Evolutionary conservation across 1,140 invertebrate genomes (phyloP), one percentile per base, ranked within the genome.

Genomic region (Aphis craccivora): DNA sequence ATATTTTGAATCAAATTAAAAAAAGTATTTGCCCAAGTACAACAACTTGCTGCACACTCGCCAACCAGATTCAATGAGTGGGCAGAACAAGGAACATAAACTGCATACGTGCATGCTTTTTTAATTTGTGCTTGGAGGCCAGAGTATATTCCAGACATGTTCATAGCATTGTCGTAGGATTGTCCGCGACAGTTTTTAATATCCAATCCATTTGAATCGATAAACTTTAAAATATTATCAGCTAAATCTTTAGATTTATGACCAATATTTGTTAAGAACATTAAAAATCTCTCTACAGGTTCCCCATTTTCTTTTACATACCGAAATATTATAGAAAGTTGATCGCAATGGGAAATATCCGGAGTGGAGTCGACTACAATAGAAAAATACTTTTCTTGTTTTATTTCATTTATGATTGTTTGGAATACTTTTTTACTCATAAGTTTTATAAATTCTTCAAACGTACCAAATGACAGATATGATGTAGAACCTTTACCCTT

Each of bases 301-400:
- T 55, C n/a, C n/a, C 89, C 94, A 88, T 88, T 92, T 87, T 86
- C 37, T 88, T 81, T 88, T 53, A 93, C 93, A 43, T 87, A 93
- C 35, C 92, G 86, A 48, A 94, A 18, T 51, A 90, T 83, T 9
- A 93, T 48, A 35, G 87, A 51, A 55, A 93, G 91, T 51, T 93
- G 94, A 84, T 94, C 91, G 18, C 35, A 48, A 51, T 93, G 94
- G 9, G 43, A 86, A n/a, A 93, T 87, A 93, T 93, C 81, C 37
- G 83, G 92, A 53, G 92, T 93, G 20, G 83, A 93, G 40, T 93
- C 35, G 30, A 93, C 81, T n/a, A 93, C n/a, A 86, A 93, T 87
- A 20, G 67, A 81, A 94, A 94, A 96, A 94, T 95, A 95, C 94
- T 95, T 95, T n/a, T 94, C 94, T 91, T 93, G 81, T 94, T 94